Evolutionary conservation across 1,140 invertebrate genomes (phyloP).

Genomic region (Hypsibius dujardini): DNA sequence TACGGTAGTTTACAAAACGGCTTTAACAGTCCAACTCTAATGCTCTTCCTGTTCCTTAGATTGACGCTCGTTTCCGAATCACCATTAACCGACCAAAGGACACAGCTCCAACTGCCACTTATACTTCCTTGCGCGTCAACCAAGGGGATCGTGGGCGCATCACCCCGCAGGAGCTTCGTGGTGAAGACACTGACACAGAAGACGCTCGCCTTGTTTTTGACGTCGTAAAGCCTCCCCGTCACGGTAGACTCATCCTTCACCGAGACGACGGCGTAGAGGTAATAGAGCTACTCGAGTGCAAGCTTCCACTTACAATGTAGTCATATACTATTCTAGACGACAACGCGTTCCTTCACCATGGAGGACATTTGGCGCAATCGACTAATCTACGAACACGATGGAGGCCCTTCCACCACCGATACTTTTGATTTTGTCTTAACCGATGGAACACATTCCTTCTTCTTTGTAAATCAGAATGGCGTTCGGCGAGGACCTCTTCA

Average conservation of each 20-base stretch:
- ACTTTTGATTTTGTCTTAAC: not conserved
- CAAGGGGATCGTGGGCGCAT: constrained; percentile 30
- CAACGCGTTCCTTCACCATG: constrained; percentile 29
- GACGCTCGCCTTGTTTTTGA: constrained; percentile 28
- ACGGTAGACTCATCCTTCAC: constrained; percentile 28
- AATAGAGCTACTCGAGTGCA: too few relatives aligned
- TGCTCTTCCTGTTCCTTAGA: constrained; percentile 22
- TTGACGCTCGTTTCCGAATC: constrained; percentile 29
- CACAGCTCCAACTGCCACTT: constrained; percentile 28
- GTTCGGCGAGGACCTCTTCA: constrained; percentile 16
- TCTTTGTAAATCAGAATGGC: constrained; percentile 26
- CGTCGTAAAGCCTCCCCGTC: constrained; percentile 26
- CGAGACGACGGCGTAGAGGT: constrained; percentile 19
- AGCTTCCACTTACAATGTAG: too few relatives aligned
- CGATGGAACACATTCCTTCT: constrained; percentile 24
- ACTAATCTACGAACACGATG: constrained; percentile 8
- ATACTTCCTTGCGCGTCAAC: constrained; percentile 28
- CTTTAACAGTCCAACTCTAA: not conserved
- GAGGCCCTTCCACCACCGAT: constrained; percentile 6
- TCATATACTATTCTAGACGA: constrained; percentile 18
- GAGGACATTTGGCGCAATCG: constrained; percentile 30
- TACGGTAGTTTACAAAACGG: not conserved
- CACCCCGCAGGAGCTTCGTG: constrained; percentile 31
- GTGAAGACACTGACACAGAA: constrained; percentile 31
- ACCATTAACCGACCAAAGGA: constrained; percentile 30